Evolutionary conservation across 2,888 invertebrate species (phyloP), one percentile per base, ranked within the genome.

Genomic region (Temnothorax ravouxi): DNA sequence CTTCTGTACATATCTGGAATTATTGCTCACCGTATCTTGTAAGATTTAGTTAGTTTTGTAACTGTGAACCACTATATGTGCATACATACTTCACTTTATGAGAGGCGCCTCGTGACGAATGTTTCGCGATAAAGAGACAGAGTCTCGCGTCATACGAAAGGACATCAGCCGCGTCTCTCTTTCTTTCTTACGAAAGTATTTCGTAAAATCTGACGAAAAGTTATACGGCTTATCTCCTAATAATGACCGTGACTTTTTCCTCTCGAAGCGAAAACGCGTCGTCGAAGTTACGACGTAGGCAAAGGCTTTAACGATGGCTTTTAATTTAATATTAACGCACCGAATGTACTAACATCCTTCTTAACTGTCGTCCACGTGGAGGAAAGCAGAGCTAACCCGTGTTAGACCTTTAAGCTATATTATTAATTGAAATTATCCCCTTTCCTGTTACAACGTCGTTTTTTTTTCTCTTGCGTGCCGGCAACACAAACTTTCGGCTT

Each of bases 1-100:
- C 94, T 93, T 93, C 88, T 94, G 95, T 95, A 94, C 86, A 95
- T 94, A 95, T 93, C 93, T 93, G 93, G 94, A 93, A 94, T 94
- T 93, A 94, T 94, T 93, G 93, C 94, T 94, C 94, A 93, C 92
- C 92, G 92, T 94, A 94, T 92, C 92, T 93, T 89, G 89, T 94
- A 94, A 94, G 94, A 86, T 94, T 94, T 94, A 94, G 94, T 93
- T 94, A 94, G 93, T 93, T 94, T 93, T 92, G 88, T 94, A 93
- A 93, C 91, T 94, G 92, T 92, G 91, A 93, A 93, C 88, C 88
- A 93, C 91, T 90, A 87, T n/a, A n/a, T 90, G 85, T 90, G 90
- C 66, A 67, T 72, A 59, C 87, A 89, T 90, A 90, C 85, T 89
- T 84, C 89, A 85, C 71, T 89, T 75, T 83, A 69, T 83, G 85